These are phyloP conservation scores for Halcyon smyrnensis DNA, from an alignment of 2,797 vertebrate species.

Conservation along the genomic window DNA sequence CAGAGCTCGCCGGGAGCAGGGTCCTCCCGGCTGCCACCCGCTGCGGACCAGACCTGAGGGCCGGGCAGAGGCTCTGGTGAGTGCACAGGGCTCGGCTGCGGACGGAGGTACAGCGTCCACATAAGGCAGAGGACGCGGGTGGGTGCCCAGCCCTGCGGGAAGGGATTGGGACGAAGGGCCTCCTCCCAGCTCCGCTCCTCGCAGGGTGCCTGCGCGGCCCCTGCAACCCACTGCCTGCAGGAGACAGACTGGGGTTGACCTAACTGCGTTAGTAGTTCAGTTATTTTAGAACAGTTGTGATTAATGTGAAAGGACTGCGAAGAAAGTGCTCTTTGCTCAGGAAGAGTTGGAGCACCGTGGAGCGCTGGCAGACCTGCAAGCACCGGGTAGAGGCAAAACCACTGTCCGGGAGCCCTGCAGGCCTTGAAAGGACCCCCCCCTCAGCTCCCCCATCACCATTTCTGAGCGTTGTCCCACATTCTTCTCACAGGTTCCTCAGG, in stretches of 20 bases:
- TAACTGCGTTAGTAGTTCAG: background rate
- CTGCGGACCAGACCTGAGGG: background rate
- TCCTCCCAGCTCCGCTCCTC: background rate
- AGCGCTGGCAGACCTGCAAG: background rate
- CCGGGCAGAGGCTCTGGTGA: background rate
- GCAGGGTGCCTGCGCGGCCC: fast-evolving
- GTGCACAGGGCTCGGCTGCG: background rate
- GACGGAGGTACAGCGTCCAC: fast-evolving
- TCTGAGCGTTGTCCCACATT: background rate
- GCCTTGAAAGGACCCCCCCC: background rate
- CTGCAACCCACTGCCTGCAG: background rate
- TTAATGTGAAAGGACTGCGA: background rate
- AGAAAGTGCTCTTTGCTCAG: background rate
- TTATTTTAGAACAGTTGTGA: background rate
- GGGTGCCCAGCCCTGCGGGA: background rate
- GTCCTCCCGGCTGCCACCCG: background rate
- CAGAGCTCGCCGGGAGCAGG: fast-evolving
- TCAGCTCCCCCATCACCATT: background rate
- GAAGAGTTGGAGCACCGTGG: background rate
- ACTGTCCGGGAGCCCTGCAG: fast-evolving
- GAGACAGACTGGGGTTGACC: background rate
- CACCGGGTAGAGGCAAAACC: fast-evolving
- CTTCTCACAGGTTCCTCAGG: background rate
- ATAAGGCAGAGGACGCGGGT: fast-evolving
- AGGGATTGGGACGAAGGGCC: too few species aligned